Evolutionary conservation across 53 echinoderm and acorn worm genomes (phyloP).

Genomic region (Echinarachnius parma): DNA sequence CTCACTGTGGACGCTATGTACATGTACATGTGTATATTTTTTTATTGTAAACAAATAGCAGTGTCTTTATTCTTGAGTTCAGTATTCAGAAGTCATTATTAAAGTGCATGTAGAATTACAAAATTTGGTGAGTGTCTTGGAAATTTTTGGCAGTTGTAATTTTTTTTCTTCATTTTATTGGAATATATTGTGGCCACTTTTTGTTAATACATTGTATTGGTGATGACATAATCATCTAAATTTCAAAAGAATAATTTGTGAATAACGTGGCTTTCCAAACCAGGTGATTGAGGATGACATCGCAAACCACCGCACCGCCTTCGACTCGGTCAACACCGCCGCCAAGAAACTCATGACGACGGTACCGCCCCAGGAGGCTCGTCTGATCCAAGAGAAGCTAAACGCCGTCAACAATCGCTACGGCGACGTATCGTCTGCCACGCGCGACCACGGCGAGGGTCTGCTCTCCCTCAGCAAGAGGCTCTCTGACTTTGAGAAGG

Average conservation of each 20-base stretch:
- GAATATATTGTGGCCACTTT: background rate
- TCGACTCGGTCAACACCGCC: constrained; percentile 75
- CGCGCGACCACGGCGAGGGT: constrained; percentile 69
- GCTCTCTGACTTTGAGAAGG: constrained; percentile 80
- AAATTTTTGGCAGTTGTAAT: background rate
- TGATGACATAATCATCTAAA: background rate
- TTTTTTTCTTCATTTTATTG: background rate
- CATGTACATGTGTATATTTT: too few relatives aligned
- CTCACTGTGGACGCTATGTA: too few relatives aligned
- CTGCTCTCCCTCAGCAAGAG: constrained; percentile 59
- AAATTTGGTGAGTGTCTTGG: too few relatives aligned
- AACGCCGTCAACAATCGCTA: constrained; percentile 81
- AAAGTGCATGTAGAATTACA: too few relatives aligned
- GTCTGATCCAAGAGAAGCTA: constrained; percentile 68
- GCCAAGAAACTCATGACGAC: constrained; percentile 76
- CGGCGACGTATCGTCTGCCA: constrained; percentile 46
- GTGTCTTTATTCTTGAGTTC: too few relatives aligned
- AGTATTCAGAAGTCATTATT: too few relatives aligned
- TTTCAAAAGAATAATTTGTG: too few relatives aligned
- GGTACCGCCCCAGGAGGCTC: constrained; percentile 62
- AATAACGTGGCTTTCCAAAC: background rate
- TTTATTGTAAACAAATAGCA: too few relatives aligned
- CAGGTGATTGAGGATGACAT: constrained; percentile 90
- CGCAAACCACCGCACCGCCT: constrained; percentile 76
- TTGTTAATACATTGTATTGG: background rate